Percentiles rank a stretch among this genome's conserved stretches.
phyloP scores from a whole-genome alignment of 1,140 invertebrate genomes.

The Helicoverpa armigera region DNA sequence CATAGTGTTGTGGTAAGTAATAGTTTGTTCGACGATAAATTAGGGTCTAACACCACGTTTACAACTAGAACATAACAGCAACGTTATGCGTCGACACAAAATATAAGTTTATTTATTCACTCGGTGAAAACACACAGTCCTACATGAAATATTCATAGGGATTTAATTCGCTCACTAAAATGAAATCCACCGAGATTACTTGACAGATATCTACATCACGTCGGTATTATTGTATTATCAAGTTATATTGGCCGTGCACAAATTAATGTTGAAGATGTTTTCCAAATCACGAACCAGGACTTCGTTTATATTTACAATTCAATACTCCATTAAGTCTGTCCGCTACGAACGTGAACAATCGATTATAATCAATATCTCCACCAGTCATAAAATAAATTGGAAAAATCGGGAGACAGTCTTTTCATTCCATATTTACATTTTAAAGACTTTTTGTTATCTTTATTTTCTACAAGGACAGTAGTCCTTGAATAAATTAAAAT shows the following conservation, averaged over 20 bases:
- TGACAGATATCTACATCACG: constrained; percentile 52
- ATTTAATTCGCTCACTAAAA: constrained; percentile 61
- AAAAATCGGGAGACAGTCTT: constrained; percentile 18
- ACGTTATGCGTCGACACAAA: constrained; percentile 43
- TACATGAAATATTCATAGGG: constrained; percentile 62
- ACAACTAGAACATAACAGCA: constrained; percentile 21
- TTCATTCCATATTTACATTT: constrained; percentile 38
- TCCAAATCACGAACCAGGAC: constrained; percentile 1
- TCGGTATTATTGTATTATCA: constrained; percentile 49
- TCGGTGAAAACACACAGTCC: constrained; percentile 51
- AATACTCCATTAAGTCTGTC: constrained; percentile 6
- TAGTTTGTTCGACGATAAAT: constrained; percentile 10
- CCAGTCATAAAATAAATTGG: constrained; percentile 31
- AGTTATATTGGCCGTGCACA: constrained; percentile 33
- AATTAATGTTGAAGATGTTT: constrained; percentile 20
- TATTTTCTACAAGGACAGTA: constrained; percentile 14
- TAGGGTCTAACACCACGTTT: constrained; percentile 16
- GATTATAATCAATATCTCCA: constrained; percentile 33
- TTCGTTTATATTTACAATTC: constrained; percentile 26
- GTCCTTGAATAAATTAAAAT: constrained; percentile 27
- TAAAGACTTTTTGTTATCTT: constrained; percentile 36
- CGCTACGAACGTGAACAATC: constrained; percentile 20
- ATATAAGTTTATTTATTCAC: constrained; percentile 45
- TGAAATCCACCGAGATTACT: constrained; percentile 58
- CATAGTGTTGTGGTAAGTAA: background rate